These are phyloP conservation scores for Amphipoea lucens DNA, from an alignment of 2,888 invertebrate species.

Conservation along the genomic window DNA sequence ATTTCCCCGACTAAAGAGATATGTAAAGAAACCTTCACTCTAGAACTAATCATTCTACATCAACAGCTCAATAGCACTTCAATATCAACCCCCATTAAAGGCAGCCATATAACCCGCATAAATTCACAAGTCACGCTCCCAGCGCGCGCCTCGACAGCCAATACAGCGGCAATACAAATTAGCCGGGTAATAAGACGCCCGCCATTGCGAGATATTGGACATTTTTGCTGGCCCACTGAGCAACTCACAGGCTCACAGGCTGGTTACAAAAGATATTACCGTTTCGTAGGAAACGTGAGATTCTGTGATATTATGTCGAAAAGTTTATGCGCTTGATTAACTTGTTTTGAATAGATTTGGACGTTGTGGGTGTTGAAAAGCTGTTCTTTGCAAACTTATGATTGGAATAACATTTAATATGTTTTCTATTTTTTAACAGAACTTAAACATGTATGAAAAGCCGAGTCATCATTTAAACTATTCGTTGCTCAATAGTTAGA, in stretches of 20 bases:
- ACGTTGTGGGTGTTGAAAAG: neutral
- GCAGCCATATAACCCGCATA: conserved; percentile 43
- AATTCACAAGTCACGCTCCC: conserved; percentile 51
- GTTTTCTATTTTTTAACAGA: neutral
- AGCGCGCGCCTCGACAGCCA: conserved; percentile 29
- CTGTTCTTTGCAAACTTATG: neutral
- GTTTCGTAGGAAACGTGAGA: conserved; percentile 1
- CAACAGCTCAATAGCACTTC: conserved; percentile 45
- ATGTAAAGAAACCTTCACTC: neutral
- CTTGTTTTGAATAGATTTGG: conserved; percentile 16
- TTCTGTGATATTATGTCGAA: conserved; percentile 10
- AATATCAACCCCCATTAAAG: conserved; percentile 35
- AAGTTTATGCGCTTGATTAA: conserved; percentile 13
- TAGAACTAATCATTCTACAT: conserved; percentile 17
- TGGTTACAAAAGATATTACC: conserved; percentile 35
- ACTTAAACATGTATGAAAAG: no score
- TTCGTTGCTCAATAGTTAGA: neutral
- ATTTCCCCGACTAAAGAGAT: neutral
- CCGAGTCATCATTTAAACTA: neutral
- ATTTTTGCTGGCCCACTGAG: conserved; percentile 50
- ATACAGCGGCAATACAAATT: conserved; percentile 62
- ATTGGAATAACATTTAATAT: neutral
- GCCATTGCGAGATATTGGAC: conserved; percentile 58
- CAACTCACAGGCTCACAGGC: conserved; percentile 23
- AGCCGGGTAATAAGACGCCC: conserved; percentile 64